Evolutionary conservation across 64 coral and sea anemone genomes (phyloP).

Genomic region (Stylophora pistillata): DNA sequence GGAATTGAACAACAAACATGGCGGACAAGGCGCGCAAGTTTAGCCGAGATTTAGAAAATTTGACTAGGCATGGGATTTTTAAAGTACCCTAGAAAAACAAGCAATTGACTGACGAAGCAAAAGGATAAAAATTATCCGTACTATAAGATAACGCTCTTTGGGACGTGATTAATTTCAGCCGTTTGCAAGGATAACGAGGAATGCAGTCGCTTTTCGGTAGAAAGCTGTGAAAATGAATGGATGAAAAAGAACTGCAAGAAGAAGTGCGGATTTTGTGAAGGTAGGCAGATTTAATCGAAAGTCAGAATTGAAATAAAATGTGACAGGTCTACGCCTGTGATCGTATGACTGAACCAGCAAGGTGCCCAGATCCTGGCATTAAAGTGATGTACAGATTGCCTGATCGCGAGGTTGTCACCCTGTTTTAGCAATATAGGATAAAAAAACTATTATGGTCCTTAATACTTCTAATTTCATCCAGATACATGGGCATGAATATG

Average conservation of each 20-base stretch:
- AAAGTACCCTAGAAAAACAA: neutral
- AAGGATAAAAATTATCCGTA: neutral
- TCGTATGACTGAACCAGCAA: too few relatives aligned
- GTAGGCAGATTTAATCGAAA: constrained; percentile 22
- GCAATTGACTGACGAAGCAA: neutral
- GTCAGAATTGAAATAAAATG: too few relatives aligned
- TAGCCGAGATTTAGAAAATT: neutral
- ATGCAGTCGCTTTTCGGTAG: constrained; percentile 64
- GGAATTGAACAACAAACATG: constrained; percentile 26
- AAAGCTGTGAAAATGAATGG: constrained; percentile 87
- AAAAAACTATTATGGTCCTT: too few relatives aligned
- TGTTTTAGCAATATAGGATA: too few relatives aligned
- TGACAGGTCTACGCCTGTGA: too few relatives aligned
- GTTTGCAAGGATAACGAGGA: constrained; percentile 79
- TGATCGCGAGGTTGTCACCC: too few relatives aligned
- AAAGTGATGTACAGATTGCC: too few relatives aligned
- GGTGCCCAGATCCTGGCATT: too few relatives aligned
- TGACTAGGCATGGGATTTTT: neutral
- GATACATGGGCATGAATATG: too few relatives aligned
- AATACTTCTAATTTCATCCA: too few relatives aligned
- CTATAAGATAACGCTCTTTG: neutral
- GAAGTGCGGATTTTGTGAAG: constrained; percentile 82
- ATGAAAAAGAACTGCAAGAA: constrained; percentile 91
- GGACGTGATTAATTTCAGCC: constrained; percentile 47
- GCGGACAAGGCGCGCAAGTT: constrained; percentile 9